These are phyloP conservation scores for Variabilichromis moorii DNA, from an alignment of 2,113 vertebrate species.

Conservation along the genomic window DNA sequence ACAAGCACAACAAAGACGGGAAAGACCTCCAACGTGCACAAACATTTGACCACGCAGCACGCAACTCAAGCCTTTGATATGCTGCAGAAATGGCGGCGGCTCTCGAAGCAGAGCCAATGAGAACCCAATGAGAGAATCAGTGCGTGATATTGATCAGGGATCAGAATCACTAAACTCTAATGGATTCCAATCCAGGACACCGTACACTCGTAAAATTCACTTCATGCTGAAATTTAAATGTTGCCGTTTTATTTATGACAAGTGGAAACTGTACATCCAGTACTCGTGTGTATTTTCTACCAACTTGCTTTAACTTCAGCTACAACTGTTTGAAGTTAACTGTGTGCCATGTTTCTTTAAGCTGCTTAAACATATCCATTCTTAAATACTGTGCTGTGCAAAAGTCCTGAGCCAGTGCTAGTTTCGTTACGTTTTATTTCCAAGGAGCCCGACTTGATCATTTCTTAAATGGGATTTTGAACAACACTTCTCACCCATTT, in stretches of 20 bases:
- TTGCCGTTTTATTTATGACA: neutral
- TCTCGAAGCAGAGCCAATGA: neutral
- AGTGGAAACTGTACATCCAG: neutral
- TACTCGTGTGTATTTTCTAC: accelerated
- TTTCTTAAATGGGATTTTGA: neutral
- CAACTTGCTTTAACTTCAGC: neutral
- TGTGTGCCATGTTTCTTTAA: neutral
- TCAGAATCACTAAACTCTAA: neutral
- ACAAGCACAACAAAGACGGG: neutral
- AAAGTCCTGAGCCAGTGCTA: neutral
- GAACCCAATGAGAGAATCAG: neutral
- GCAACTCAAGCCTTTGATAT: neutral
- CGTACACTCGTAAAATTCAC: neutral
- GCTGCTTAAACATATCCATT: neutral
- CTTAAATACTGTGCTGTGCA: neutral
- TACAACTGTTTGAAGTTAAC: neutral
- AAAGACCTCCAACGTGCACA: neutral
- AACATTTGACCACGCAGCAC: neutral
- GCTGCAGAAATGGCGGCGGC: neutral
- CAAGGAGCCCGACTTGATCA: accelerated
- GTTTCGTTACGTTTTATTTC: neutral
- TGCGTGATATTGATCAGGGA: neutral
- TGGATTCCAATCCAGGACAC: neutral
- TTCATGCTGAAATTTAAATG: neutral
- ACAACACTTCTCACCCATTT: neutral